Base-by-base conservation (phyloP, 2,113 vertebrate species). In the Trichomycterus rosablanca region DNA sequence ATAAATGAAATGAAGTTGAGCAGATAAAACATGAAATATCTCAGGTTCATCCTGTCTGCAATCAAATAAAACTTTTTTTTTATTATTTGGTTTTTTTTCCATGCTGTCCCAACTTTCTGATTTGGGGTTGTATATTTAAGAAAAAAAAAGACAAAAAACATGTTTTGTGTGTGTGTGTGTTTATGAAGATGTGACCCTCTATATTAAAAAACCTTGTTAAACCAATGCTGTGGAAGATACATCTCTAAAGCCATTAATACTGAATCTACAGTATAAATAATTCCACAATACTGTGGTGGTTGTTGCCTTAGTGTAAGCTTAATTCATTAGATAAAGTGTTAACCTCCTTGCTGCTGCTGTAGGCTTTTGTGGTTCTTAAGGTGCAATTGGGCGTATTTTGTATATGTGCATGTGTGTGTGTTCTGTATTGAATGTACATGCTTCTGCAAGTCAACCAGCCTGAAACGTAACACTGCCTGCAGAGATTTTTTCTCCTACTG, bases 311-410 rank as follows among this genome's bases (percentile, higher is more conserved):
- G 40, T 49, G 52, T 26, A 59, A 28, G 55, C 35, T 24, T 59
- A 52, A 69, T 82, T 85, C n/a, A 86, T 82, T 86, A 85, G 84
- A 85, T 83, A 40, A 63, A 55, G 23, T 39, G 35, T 58, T 40
- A 24, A 70, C 30, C 26, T 59, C 26, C 42, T 66, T 69, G 49
- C 63, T 53, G 71, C 46, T 58, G 66, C 62, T 57, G 63, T 73
- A 30, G 46, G 60, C 16, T 64, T 65, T 44, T 68, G 48, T 67
- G 30, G 12, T 49, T 42, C 26, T 7, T 52, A 54, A 16, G 10
- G 44, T n/a, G 24, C 8, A 9, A 51, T 5, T 44, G 44, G n/a
- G 16, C 44, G 9, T 48, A n/a, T 19, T 52, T 20, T 16, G 40
- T 24, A 16, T 30, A 30, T 49, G 7, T 37, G 28, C 46, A 19